A percentile compares a stretch with the other conserved stretches of the same genome.
These are phyloP conservation scores for Malacoraja senta DNA, from an alignment of 2,797 vertebrate genomes.

Conservation along the genomic window DNA sequence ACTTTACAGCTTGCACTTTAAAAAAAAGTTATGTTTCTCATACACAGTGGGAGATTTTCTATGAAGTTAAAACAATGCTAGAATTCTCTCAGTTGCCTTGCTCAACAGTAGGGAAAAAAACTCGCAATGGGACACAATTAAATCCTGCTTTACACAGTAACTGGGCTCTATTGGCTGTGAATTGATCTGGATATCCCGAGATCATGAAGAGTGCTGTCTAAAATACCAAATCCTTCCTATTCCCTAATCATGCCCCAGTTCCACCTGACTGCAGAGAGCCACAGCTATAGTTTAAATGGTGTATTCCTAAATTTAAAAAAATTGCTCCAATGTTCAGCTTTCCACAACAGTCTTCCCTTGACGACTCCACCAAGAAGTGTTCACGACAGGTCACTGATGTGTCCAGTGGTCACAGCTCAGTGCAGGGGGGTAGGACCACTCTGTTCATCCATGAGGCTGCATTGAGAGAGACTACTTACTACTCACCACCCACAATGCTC, in stretches of 20 bases:
- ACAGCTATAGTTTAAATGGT: not conserved
- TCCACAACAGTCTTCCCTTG: not conserved
- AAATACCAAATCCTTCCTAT: not conserved
- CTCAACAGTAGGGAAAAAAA: not conserved
- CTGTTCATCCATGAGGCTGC: too few relatives aligned
- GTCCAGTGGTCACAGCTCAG: not conserved
- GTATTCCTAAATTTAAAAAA: not conserved
- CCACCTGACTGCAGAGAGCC: not conserved
- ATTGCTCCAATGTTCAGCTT: not conserved
- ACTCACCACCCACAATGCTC: not conserved
- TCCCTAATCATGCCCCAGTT: not conserved
- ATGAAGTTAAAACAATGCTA: not conserved
- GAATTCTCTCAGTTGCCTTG: not conserved
- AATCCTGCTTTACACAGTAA: not conserved
- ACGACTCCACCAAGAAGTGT: not conserved
- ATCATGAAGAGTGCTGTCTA: not conserved
- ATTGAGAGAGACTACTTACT: not conserved
- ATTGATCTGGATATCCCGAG: not conserved
- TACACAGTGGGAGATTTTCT: not conserved
- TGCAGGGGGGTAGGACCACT: not conserved
- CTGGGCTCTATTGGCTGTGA: not conserved
- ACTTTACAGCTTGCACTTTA: not conserved
- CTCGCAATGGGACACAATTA: slow-evolving; percentile 6
- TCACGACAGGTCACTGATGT: not conserved
- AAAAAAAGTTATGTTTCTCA: not conserved